Conservation (phyloP, 2,113 vertebrate species). For the Calidris pygmaea region DNA sequence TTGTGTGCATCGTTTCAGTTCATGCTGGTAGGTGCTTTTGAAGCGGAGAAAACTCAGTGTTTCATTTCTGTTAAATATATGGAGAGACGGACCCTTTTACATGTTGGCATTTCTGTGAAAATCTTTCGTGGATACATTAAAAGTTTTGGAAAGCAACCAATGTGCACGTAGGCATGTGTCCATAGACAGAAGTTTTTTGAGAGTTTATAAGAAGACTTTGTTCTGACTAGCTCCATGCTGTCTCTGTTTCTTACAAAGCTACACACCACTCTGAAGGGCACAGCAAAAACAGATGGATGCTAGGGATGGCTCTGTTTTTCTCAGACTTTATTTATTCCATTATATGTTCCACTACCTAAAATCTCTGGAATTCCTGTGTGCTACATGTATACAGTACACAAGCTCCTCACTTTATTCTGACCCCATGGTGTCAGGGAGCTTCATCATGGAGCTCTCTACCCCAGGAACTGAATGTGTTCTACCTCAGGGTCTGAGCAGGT, state of each 20-base stretch:
- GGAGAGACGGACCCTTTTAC: not conserved
- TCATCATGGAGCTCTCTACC: not conserved
- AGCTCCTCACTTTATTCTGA: not conserved
- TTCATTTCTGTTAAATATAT: not conserved
- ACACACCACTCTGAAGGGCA: not conserved
- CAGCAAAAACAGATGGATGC: not conserved
- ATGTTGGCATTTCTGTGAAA: not conserved
- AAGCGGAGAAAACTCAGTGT: not conserved
- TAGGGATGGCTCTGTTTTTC: not conserved
- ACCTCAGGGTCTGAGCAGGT: not conserved
- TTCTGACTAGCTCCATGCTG: not conserved
- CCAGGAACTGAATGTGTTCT: not conserved
- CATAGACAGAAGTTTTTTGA: not conserved
- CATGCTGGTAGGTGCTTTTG: not conserved
- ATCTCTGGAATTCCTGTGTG: not conserved
- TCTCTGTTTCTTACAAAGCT: not conserved
- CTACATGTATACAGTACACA: not conserved
- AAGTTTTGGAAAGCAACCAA: not conserved
- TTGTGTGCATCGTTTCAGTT: not conserved
- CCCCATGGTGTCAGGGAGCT: not conserved
- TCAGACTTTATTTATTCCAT: not conserved
- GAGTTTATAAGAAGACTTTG: not conserved
- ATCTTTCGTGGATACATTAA: not conserved
- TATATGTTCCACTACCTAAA: not conserved
- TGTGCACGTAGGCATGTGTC: not conserved